Conservation (phyloP, 2,113 vertebrate species). For the Ceuthmochares aereus region DNA sequence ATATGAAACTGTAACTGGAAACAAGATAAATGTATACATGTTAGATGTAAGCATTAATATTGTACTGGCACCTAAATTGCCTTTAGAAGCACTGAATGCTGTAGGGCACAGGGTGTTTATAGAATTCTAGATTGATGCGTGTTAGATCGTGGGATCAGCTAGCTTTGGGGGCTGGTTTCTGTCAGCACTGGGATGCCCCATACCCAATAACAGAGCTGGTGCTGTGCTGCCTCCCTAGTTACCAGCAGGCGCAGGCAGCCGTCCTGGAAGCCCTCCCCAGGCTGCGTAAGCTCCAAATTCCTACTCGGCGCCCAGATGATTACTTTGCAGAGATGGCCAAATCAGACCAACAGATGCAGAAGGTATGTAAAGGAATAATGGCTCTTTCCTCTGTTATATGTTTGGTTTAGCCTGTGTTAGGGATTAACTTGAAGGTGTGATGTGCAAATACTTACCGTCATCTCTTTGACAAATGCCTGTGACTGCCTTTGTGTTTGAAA, state of each 20-base stretch:
- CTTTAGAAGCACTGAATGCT: not conserved
- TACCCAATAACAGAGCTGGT: not conserved
- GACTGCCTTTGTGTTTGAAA: not conserved
- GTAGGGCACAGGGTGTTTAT: not conserved
- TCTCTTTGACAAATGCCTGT: not conserved
- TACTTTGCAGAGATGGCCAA: slow-evolving; percentile 99
- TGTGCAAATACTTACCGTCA: not conserved
- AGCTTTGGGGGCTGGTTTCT: not conserved
- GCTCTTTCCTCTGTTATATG: not conserved
- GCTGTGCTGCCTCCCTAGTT: slow-evolving; percentile 74
- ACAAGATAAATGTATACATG: not conserved
- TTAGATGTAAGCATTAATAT: not conserved
- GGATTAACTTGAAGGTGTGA: not conserved
- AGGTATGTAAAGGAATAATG: slow-evolving; percentile 76
- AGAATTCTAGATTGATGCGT: not conserved
- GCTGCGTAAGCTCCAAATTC: slow-evolving; percentile 80
- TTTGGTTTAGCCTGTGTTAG: not conserved
- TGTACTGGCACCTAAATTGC: not conserved
- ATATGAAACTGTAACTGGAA: not conserved
- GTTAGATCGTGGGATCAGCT: no score
- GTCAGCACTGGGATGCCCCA: rapidly evolving
- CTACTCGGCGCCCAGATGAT: slow-evolving; percentile 90
- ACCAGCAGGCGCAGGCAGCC: slow-evolving; percentile 91
- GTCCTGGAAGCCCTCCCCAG: slow-evolving; percentile 88
- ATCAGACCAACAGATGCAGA: slow-evolving; percentile 98